These are phyloP conservation scores for Pentalonia nigronervosa DNA, from an alignment of 1,140 invertebrate genomes.

Conservation along the genomic window DNA sequence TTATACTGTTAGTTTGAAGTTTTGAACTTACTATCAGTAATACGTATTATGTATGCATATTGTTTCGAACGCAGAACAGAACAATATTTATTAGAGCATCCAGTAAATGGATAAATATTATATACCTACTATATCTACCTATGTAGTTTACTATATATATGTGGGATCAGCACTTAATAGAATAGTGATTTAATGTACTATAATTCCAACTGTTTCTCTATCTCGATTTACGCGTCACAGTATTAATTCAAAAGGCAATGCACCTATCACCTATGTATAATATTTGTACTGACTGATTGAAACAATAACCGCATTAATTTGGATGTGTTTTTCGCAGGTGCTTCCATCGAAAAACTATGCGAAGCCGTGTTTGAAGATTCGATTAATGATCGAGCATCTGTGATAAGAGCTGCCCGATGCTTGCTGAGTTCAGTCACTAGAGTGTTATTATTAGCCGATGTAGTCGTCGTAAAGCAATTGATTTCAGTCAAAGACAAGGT, in stretches of 20 bases:
- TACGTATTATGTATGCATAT: background rate
- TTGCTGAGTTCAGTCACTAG: constrained; percentile 94
- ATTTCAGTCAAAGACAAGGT: constrained; percentile 96
- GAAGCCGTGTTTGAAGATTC: constrained; percentile 76
- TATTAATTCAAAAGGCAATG: background rate
- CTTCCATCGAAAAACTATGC: constrained; percentile 88
- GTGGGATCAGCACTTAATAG: background rate
- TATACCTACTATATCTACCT: background rate
- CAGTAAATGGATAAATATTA: background rate
- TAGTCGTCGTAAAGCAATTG: constrained; percentile 96
- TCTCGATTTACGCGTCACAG: background rate
- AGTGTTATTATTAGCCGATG: constrained; percentile 97
- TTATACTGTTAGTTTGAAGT: background rate
- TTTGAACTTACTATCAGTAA: background rate
- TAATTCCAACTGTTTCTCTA: background rate
- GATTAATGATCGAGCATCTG: constrained; percentile 73
- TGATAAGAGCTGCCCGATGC: constrained; percentile 91
- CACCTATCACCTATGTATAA: background rate
- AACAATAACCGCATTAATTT: constrained; percentile 32
- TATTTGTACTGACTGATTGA: background rate
- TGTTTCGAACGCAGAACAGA: background rate
- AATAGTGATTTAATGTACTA: background rate
- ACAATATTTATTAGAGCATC: background rate
- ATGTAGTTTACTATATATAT: background rate
- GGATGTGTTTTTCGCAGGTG: constrained; percentile 69